Evolutionary conservation across 2,888 invertebrate genomes (phyloP), one percentile per base, ranked within the genome.

Genomic region (Parnassius orleans): DNA sequence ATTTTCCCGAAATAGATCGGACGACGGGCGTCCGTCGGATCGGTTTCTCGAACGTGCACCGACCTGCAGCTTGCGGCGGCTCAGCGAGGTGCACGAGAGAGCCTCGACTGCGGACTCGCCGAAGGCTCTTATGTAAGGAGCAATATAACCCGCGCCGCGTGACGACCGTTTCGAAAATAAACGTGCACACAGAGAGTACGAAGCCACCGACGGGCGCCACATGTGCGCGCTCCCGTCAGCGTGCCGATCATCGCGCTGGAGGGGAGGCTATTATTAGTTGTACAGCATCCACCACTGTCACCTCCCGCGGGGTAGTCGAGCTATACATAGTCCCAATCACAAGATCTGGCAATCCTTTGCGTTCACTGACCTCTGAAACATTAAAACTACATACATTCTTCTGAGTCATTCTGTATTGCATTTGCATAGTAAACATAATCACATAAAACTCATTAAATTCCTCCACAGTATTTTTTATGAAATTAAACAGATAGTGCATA

Each of bases 1-100:
- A 95, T 95, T 95, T 95, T 94, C 95, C 93, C 93, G 93, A 95
- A 95, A 95, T 94, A 94, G 89, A 84, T 72, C 78, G 88, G 92
- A 84, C 90, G 91, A 90, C 91, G 88, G 74, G 86, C 88, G 88
- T 86, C 84, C 83, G 84, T 83, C 91, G 90, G 90, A 89, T 90
- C 90, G 87, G 90, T 89, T 90, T 88, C 88, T 84, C 87, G 82
- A 83, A 79, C 87, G 87, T 90, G 88, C 89, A 89, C 80, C 87
- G 83, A 82, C 87, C 81, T 89, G 88, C 89, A 89, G 79, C 83
- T 75, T 66, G 81, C 80, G 81, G 78, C 77, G 9, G 48, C 48
- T 70, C 68, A 69, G 74, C 83, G 83, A 71, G 71, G 72, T 69
- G 72, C 73, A 76, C 77, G 72, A 68, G 69, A 65, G 67, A 72